Evolutionary conservation across 2,888 invertebrate genomes (phyloP).

Genomic region (Chymomyza fuscimana): DNA sequence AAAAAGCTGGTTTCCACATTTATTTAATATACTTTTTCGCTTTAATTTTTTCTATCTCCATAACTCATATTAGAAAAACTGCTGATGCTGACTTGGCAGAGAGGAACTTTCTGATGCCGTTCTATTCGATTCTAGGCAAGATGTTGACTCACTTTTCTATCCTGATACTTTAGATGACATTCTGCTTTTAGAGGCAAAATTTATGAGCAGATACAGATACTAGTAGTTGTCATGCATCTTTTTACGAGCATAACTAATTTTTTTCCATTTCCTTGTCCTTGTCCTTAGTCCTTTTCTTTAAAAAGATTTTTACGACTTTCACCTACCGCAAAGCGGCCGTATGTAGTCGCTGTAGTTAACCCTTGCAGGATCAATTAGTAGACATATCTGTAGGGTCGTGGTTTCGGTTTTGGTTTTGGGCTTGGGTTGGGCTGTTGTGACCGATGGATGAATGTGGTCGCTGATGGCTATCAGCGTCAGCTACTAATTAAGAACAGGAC

Average conservation of each 20-base stretch:
- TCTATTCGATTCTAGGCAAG: too few relatives aligned
- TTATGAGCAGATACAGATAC: neutral
- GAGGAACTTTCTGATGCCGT: too few relatives aligned
- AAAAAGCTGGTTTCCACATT: too few relatives aligned
- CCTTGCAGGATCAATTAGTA: constrained; percentile 55
- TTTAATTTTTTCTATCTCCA: too few relatives aligned
- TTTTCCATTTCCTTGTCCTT: neutral
- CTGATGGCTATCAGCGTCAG: constrained; percentile 34
- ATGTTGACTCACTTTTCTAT: too few relatives aligned
- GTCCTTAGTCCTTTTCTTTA: neutral
- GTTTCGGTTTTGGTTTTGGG: too few relatives aligned
- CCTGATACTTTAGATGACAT: too few relatives aligned
- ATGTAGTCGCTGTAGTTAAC: constrained; percentile 41
- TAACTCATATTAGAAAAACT: too few relatives aligned
- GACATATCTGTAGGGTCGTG: neutral
- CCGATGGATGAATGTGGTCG: neutral
- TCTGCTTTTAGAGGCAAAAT: too few relatives aligned
- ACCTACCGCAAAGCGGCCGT: constrained; percentile 57
- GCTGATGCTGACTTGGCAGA: too few relatives aligned
- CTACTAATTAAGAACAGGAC: constrained; percentile 45
- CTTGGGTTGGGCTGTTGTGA: constrained; percentile 18
- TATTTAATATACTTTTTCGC: too few relatives aligned
- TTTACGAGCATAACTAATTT: constrained; percentile 58
- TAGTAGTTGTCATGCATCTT: constrained; percentile 27
- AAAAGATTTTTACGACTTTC: constrained; percentile 58